Percentiles rank a stretch among this genome's conserved stretches.
These are phyloP conservation scores for Leptinotarsa defecta DNA, from an alignment of 1,140 invertebrate species.

Conservation along the genomic window DNA sequence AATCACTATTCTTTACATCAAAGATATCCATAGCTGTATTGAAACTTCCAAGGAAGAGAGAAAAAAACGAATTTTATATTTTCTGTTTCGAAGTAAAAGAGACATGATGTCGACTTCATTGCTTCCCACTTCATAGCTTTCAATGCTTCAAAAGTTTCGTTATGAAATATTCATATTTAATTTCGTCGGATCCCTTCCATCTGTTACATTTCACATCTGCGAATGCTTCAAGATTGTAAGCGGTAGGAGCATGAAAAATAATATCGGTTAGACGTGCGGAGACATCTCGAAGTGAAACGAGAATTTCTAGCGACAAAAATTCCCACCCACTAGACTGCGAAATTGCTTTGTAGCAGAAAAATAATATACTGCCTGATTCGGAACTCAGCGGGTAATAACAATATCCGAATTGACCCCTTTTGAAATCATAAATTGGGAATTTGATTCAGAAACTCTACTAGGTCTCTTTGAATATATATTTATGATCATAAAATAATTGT, in stretches of 20 bases:
- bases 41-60: too few species aligned
- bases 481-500: too few species aligned
- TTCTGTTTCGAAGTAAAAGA: too few species aligned
- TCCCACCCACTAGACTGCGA: slow-evolving; percentile 1
- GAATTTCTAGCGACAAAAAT: neutral
- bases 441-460: too few species aligned
- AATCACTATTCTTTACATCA: too few species aligned
- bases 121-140: slow-evolving; percentile 5
- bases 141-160: slow-evolving; percentile 6
- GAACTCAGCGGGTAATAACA: too few species aligned
- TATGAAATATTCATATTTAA: slow-evolving; percentile 9
- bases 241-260: neutral
- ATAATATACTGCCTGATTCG: neutral
- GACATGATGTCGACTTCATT: slow-evolving; percentile 2
- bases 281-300: slow-evolving; percentile 8
- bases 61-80: too few species aligned
- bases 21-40: too few species aligned
- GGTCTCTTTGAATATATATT: too few species aligned
- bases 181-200: slow-evolving; percentile 7
- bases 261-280: slow-evolving; percentile 1
- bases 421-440: too few species aligned
- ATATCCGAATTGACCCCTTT: too few species aligned
- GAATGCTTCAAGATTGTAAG: slow-evolving; percentile 1
- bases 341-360: neutral
- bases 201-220: neutral